Evolutionary conservation across 2,888 invertebrate species (phyloP), one percentile per base, ranked within the genome.

Genomic region (Cecidostiba fungosa): DNA sequence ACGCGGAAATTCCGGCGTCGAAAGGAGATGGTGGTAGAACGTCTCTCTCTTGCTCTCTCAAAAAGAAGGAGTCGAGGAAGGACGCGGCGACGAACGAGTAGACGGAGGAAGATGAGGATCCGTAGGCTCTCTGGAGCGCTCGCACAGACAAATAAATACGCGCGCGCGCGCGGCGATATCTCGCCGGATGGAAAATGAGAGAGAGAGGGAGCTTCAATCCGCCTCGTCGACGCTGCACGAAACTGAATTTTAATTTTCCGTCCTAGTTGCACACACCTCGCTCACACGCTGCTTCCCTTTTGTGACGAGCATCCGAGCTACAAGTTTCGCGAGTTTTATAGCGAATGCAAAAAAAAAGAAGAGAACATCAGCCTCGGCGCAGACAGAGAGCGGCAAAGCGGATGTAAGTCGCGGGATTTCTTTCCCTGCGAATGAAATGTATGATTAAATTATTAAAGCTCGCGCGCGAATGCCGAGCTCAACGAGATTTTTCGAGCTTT

Each of bases 101-200:
- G 88, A 81, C 87, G 72, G 79, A 87, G 89, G 88, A 90, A 90
- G 91, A 91, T 89, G 91, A 91, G 91, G 89, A 91, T 90, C 90
- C 89, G 90, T 90, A 88, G 90, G 90, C 90, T 91, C 76, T 26
- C 26, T 26, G 16, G 19, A 4, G 12, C 16, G 2, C 23, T 59
- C n/a, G 54, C 54, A 90, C 91, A 91, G 91, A 92, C 93, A 93
- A 93, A 93, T 93, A 93, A 93, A 93, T 93, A 93, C 90, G 90
- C 6, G 10, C 54, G 54, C 54, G 54, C 54, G 54, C 16, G 50
- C 50, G 54, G 54, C 92, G 92, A 92, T 92, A 93, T 92, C 91
- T 92, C 82, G 90, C 88, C 89, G 90, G 92, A 92, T 92, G 92
- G 91, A 90, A 92, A 93, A 92, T 91, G 92, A 92, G 73, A 92